Conservation (phyloP, 1,140 invertebrate genomes). For the Helicoverpa armigera region DNA sequence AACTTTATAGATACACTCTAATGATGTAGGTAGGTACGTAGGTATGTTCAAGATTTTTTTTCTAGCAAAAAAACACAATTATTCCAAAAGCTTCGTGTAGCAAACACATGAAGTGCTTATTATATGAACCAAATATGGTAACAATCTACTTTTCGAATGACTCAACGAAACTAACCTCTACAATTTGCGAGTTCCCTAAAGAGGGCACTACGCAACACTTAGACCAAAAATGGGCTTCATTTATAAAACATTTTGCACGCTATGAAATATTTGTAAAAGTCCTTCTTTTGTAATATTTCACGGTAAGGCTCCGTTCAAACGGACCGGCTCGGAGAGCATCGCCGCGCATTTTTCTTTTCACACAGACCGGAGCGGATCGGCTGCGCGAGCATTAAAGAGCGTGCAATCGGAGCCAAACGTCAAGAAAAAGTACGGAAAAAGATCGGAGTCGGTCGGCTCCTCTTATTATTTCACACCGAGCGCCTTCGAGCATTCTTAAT, state of each 20-base stretch:
- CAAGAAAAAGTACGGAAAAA: too few species aligned
- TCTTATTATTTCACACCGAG: too few species aligned
- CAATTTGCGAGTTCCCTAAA: constrained; percentile 12
- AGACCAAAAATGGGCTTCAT: constrained; percentile 50
- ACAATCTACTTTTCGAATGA: constrained; percentile 10
- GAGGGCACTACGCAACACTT: constrained; percentile 41
- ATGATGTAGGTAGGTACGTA: too few species aligned
- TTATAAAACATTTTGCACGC: constrained; percentile 55
- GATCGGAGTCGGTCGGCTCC: too few species aligned
- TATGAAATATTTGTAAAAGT: constrained; percentile 51
- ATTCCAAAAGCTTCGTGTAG: constrained; percentile 2
- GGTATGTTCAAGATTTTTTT: too few species aligned
- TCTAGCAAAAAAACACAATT: neutral
- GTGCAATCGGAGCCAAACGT: too few species aligned
- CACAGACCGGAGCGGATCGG: too few species aligned
- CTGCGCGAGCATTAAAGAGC: too few species aligned
- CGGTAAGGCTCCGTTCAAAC: neutral
- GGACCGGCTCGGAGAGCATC: too few species aligned
- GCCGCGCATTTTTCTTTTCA: too few species aligned
- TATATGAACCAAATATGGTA: constrained; percentile 14
- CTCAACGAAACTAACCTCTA: neutral
- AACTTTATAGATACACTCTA: too few species aligned
- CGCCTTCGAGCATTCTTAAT: too few species aligned
- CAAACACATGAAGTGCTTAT: neutral
- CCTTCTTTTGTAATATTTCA: constrained; percentile 51